phyloP scores from a whole-genome alignment of 2,113 vertebrate genomes.

The Proteles cristata region DNA sequence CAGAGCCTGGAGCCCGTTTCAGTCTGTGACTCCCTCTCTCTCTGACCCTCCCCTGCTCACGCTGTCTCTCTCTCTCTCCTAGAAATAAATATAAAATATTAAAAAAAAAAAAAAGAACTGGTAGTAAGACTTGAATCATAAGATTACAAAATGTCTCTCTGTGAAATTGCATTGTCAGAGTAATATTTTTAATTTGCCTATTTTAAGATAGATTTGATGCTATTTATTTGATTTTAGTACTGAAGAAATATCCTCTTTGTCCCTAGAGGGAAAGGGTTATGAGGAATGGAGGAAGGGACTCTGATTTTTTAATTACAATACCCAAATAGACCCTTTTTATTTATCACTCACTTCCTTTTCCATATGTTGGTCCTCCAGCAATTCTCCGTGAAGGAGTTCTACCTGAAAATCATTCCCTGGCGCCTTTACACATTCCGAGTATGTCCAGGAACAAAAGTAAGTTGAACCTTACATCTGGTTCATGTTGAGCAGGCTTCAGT shows the following conservation, averaged over 20 bases:
- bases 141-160: not conserved
- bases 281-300: not conserved
- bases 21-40: no score
- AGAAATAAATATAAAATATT: no score
- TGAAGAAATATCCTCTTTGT: not conserved
- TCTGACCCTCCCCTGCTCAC: no score
- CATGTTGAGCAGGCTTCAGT: not conserved
- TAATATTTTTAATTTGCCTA: not conserved
- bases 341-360: constrained; percentile 65
- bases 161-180: not conserved
- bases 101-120: no score
- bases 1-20: no score
- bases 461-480: constrained; percentile 12
- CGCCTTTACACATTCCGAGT: constrained; percentile 98
- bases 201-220: not conserved
- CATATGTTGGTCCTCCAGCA: constrained; percentile 88
- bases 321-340: constrained; percentile 32
- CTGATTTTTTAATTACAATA: constrained; percentile 3
- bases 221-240: constrained; percentile 23
- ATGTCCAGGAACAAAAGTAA: constrained; percentile 99
- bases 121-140: not conserved
- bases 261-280: not conserved
- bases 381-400: constrained; percentile 99
- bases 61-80: no score
- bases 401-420: constrained; percentile 99